These are phyloP conservation scores for Natator depressus DNA, from an alignment of 2,113 vertebrate genomes.

Conservation along the genomic window DNA sequence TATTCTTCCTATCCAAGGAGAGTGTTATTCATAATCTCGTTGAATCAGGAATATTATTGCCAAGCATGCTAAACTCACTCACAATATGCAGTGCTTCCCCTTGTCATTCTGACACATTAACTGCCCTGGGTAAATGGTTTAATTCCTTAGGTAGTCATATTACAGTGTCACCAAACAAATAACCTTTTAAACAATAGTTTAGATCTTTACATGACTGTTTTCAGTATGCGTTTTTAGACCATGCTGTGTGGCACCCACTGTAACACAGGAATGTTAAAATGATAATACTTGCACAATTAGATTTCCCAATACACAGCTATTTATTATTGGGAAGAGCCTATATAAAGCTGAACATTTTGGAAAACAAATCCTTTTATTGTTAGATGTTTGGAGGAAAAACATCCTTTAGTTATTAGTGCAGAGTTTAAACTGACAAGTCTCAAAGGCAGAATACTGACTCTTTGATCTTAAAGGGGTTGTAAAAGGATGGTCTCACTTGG, in stretches of 20 bases:
- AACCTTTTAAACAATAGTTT: slow-evolving; percentile 31
- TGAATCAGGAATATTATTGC: not conserved
- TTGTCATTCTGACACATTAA: slow-evolving; percentile 31
- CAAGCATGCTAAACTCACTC: slow-evolving; percentile 14
- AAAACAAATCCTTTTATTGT: slow-evolving; percentile 59
- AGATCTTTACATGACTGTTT: slow-evolving; percentile 33
- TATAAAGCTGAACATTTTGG: slow-evolving; percentile 46
- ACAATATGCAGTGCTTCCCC: not conserved
- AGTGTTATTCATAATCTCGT: not conserved
- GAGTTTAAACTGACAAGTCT: slow-evolving; percentile 70
- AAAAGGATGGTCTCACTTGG: slow-evolving; percentile 72
- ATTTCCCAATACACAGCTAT: not conserved
- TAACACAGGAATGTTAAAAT: slow-evolving; percentile 33
- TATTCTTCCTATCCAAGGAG: not conserved
- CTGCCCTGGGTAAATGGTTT: slow-evolving; percentile 23
- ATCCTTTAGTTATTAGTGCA: slow-evolving; percentile 71
- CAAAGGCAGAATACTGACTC: slow-evolving; percentile 68
- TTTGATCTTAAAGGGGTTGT: slow-evolving; percentile 74
- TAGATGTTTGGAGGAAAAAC: slow-evolving; percentile 24
- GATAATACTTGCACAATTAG: slow-evolving; percentile 20
- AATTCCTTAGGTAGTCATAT: slow-evolving; percentile 37
- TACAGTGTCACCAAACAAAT: slow-evolving; percentile 45
- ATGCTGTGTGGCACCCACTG: slow-evolving; percentile 16
- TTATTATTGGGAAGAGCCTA: slow-evolving; percentile 38
- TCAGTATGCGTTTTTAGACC: slow-evolving; percentile 22